Evolutionary conservation across 1,140 invertebrate species (phyloP), one percentile per base, ranked within the genome.

Genomic region (Cydia fagiglandana): DNA sequence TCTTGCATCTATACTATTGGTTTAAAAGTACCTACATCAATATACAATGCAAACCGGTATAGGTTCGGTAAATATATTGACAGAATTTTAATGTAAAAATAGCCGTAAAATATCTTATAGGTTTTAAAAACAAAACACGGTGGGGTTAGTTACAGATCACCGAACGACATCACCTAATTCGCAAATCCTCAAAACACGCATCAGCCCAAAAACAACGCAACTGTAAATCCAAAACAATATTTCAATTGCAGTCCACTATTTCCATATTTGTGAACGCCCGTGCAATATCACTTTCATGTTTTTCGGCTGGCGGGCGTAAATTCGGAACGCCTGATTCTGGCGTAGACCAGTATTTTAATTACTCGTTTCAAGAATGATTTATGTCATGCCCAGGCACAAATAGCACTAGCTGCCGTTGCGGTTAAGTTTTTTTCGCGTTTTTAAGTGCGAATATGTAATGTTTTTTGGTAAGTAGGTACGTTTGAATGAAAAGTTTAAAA

Each of bases 321-420:
- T 89, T 87, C 85, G 83, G 86, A 87, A 87, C 81, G 88, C 85
- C 88, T 90, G 89, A 93, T 92, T 92, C 87, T 88, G 86, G 86
- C 88, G 85, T 89, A 86, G 88, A 88, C 86, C 86, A 90, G 89
- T 90, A 87, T 93, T 93, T 93, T 93, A 93, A 93, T 93, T 93
- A 93, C 89, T 91, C 87, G 90, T 91, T 93, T 91, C 86, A 83
- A 79, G 86, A 87, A 93, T 93, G 90, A 93, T 93, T 93, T 93
- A 93, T 90, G 83, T 85, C 82, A 84, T 82, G 82, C 80, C 82
- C 88, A 84, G 80, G 83, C 84, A 78, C 84, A 87, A 88, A 87
- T 87, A 85, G 83, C 88, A 89, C 87, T 90, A 81, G 82, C 81
- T 79, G 80, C 53, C 74, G 76, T 73, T 84, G 82, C 86, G 82